Base-by-base conservation (phyloP, 53 echinoderm and acorn worm species). In the Pentamera pediparva region DNA sequence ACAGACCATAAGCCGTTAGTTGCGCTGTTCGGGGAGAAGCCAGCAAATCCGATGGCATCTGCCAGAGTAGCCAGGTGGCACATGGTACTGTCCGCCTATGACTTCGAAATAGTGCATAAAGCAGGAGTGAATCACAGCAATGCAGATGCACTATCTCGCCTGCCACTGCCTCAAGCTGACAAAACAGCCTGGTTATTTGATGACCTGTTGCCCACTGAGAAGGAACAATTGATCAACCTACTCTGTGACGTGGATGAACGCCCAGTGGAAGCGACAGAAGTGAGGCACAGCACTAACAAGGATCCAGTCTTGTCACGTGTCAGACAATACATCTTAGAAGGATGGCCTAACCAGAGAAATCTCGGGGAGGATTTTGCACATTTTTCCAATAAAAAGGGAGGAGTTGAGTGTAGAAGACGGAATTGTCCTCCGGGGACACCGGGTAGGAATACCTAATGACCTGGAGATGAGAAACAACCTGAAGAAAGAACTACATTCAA, bases 401-500 rank as follows among this genome's bases (percentile, higher is more conserved):
- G 76, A 80, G 53, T 52, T 79, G 40, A 51, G 58, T 33, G 8
- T 81, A 19, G 86, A 86, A 76, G 86, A 86, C 61, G 81, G 40
- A 57, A 28, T 81, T 39, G 24, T 85, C 5, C 76, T 80, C 1
- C 81, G 81, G 76, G 75, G 76, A 34, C 69, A 65, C n/a, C n/a
- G n/a, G n/a, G n/a, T n/a, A n/a, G n/a, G n/a, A n/a, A n/a, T n/a
- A n/a, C n/a, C n/a, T n/a, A n/a, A n/a, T n/a, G n/a, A n/a, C n/a
- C n/a, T n/a, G n/a, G n/a, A n/a, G n/a, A n/a, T n/a, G n/a, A n/a
- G n/a, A n/a, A n/a, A n/a, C n/a, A n/a, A n/a, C n/a, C n/a, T n/a
- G n/a, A n/a, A n/a, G 35, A 13, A 79, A 22, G 74, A 84, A 60
- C 32, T 78, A n/a, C 84, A 78, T 39, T 29, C 73, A n/a, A 85